Conservation (phyloP, 2,888 invertebrate genomes). For the Acanthacorydalis orientalis region DNA sequence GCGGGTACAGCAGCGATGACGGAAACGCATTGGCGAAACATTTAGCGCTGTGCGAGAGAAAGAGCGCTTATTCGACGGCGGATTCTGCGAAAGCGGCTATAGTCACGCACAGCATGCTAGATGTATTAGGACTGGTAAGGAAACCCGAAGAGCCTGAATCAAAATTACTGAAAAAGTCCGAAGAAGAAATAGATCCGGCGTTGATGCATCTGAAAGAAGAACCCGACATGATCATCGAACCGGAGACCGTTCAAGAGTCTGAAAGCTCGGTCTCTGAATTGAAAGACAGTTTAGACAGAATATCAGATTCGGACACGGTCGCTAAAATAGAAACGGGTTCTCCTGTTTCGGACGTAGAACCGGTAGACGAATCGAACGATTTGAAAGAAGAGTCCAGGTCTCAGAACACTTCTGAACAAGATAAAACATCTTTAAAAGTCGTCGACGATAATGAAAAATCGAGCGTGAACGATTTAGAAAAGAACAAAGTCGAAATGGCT, state of each 20-base stretch:
- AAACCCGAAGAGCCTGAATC: conserved; percentile 27
- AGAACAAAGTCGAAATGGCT: too few species aligned
- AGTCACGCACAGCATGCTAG: conserved; percentile 37
- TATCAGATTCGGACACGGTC: conserved; percentile 35
- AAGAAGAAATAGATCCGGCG: background rate
- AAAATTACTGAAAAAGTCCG: background rate
- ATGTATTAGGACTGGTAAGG: conserved; percentile 37
- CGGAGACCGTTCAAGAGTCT: conserved; percentile 33
- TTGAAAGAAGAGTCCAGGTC: too few species aligned
- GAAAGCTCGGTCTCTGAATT: conserved; percentile 23
- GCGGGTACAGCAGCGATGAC: conserved; percentile 37
- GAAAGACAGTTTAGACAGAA: too few species aligned
- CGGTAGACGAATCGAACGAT: too few species aligned
- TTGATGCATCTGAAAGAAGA: background rate
- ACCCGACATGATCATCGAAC: conserved; percentile 17
- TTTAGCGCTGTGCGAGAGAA: conserved; percentile 52
- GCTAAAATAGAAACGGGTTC: conserved; percentile 13
- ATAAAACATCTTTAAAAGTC: too few species aligned
- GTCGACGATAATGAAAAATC: too few species aligned
- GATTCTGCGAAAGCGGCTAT: conserved; percentile 45
- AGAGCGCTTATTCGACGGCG: conserved; percentile 51
- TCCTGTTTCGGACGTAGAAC: background rate
- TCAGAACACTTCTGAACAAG: too few species aligned
- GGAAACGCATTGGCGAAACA: conserved; percentile 47
- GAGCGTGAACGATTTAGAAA: too few species aligned